Base-by-base conservation (phyloP, 2,113 vertebrate species). In the Vidua chalybeata region DNA sequence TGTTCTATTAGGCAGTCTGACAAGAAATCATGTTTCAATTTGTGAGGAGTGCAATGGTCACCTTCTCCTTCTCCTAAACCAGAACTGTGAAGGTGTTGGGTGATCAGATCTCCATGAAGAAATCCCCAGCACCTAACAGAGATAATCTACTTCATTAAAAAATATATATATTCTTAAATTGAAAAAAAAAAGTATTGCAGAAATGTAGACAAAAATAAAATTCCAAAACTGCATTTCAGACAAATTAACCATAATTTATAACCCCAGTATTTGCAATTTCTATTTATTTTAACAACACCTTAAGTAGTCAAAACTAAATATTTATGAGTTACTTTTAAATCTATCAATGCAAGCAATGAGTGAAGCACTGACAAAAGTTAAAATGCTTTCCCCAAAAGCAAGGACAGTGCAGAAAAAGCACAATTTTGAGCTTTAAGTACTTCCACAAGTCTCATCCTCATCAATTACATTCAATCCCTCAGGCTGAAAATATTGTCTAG, bases 251-350 rank as follows among this genome's bases (percentile, higher is more conserved):
- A 2, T 19, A 15, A 52, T 48, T 91, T 74, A 9, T 46, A 54
- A 64, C 2, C 16, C 41, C 0, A 31, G 9, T 6, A 23, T 75
- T 87, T 72, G 58, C 26, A 18, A 46, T 43, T 61, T 55, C 18
- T 58, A 8, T 52, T 84, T 75, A 27, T 31, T 80, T 43, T 56
- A 52, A n/a, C 19, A 55, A 6, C 22, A 24, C 5, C 19, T 51
- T 14, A 27, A 64, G 13, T 0, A 1, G 35, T 48, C 8, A 59
- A 72, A 84, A 26, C 0, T 1, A 46, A 69, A 9, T 11, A 35
- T 55, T 59, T 75, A 37, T 22, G 7, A 63, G 48, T 35, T 2
- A 28, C 5, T 18, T 86, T 54, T 19, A 37, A 67, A 78, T 51
- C 23, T 46, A 49, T 11, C 45, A 52, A 17, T 4, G 11, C 12